Evolutionary conservation across 2,113 vertebrate species (phyloP).

Genomic region (Archilochus colubris): DNA sequence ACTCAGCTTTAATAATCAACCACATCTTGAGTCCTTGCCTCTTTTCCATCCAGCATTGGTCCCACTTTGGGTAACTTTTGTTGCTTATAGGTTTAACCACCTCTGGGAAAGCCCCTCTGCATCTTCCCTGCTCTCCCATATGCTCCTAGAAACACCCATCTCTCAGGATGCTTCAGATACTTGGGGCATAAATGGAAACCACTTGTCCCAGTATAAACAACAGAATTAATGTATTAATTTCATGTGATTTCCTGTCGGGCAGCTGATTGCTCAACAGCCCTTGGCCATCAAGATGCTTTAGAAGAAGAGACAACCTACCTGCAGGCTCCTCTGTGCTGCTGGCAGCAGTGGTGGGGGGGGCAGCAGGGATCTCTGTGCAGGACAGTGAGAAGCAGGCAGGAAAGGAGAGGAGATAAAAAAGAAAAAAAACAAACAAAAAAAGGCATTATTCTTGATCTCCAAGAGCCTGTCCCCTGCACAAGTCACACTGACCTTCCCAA

Average conservation of each 20-base stretch:
- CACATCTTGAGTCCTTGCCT: background rate
- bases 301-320: slow-evolving; percentile 75
- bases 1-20: background rate
- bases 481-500: background rate
- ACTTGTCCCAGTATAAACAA: no score
- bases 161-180: accelerated
- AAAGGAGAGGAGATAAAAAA: background rate
- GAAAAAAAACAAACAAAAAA: background rate
- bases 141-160: background rate
- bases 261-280: accelerated
- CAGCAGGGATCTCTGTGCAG: slow-evolving; percentile 89
- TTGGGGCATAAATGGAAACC: background rate
- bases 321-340: slow-evolving; percentile 91
- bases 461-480: background rate
- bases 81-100: background rate
- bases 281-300: background rate
- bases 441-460: background rate
- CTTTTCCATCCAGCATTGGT: background rate
- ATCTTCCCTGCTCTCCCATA: accelerated
- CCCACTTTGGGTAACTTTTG: background rate
- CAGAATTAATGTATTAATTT: background rate
- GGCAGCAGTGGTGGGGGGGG: slow-evolving; percentile 86
- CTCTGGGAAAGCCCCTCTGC: background rate
- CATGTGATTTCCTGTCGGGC: background rate
- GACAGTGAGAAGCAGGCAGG: background rate